Evolutionary conservation across 2,888 invertebrate species (phyloP), one percentile per base, ranked within the genome.

Genomic region (Parnassius apollo): DNA sequence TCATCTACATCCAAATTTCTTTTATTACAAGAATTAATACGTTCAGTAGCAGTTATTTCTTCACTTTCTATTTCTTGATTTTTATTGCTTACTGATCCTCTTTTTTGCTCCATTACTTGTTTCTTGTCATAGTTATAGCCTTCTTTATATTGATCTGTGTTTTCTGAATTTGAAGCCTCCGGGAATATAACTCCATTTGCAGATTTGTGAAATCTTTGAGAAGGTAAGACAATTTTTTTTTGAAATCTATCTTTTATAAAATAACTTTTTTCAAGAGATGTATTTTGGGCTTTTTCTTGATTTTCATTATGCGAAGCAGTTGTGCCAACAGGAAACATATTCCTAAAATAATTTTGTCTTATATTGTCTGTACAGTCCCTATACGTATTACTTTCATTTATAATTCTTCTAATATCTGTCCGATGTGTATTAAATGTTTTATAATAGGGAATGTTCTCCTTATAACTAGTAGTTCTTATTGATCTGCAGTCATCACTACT

Each of bases 401-500:
- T 71, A 22, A 68, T 74, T 49, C 64, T 73, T 68, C 71, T 75
- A 1, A 78, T 71, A 59, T 74, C 69, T 44, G 65, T 66, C 35
- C 77, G 66, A 60, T 78, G 71, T 64, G 75, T 73, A 69, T 73
- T 80, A 62, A 77, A 75, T 72, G 78, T 72, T 52, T 55, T 48
- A n/a, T 54, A 51, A 44, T 42, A 42, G 25, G 46, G 75, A 65
- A 72, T 66, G 55, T 77, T 78, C 57, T 73, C 71, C 65, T 71
- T 78, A 61, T 70, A 72, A 55, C 69, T 64, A 48, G 69, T 71
- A 52, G 81, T 81, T 68, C 71, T 77, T 35, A 68, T 68, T 2
- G 87, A 86, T 63, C 72, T 75, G 65, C 77, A 75, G 68, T 85
- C 86, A 75, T 88, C 84, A 75, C 85, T 85, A 64, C 85, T 86